Evolutionary conservation across 1,140 invertebrate species (phyloP), one percentile per base, ranked within the genome.

Genomic region (Aplysia californica): DNA sequence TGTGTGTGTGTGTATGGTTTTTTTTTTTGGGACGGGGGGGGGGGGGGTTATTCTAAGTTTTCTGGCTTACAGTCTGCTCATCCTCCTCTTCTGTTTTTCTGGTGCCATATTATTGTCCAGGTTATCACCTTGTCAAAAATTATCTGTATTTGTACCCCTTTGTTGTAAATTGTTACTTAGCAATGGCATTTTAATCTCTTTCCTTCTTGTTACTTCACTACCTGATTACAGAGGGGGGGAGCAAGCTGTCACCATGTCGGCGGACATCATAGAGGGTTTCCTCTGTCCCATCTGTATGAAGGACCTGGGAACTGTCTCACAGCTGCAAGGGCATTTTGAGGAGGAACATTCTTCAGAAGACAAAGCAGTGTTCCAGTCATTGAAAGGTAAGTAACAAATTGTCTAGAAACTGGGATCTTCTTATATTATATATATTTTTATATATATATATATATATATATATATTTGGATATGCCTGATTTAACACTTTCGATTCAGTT

Each of bases 211-310:
- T n/a, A n/a, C n/a, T n/a, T n/a, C n/a, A n/a, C n/a, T n/a, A n/a
- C n/a, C n/a, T n/a, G n/a, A n/a, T n/a, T n/a, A n/a, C n/a, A n/a
- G n/a, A n/a, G n/a, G n/a, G n/a, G n/a, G n/a, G n/a, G n/a, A n/a
- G n/a, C n/a, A n/a, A n/a, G n/a, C n/a, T n/a, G n/a, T n/a, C n/a
- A 73, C 29, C 26, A 75, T 75, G 44, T 59, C 79, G 50, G 59
- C 76, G 39, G 92, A 93, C 82, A 94, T 96, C 74, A 90, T 95
- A 73, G 96, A 98, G 89, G 97, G 97, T 6, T 97, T 98, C 87
- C 91, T 98, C 3, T 98, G 97, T 89, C 96, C 97, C 0, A 95
- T 97, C 85, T 98, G 97, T 87, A 94, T 96, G 90, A 93, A 93
- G 59, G 96, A 98, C 89, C 92, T 97, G 23, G 95, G 95, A 84